Evolutionary conservation across 2,888 invertebrate genomes (phyloP).

Genomic region (Mesopsocus fuscifrons): DNA sequence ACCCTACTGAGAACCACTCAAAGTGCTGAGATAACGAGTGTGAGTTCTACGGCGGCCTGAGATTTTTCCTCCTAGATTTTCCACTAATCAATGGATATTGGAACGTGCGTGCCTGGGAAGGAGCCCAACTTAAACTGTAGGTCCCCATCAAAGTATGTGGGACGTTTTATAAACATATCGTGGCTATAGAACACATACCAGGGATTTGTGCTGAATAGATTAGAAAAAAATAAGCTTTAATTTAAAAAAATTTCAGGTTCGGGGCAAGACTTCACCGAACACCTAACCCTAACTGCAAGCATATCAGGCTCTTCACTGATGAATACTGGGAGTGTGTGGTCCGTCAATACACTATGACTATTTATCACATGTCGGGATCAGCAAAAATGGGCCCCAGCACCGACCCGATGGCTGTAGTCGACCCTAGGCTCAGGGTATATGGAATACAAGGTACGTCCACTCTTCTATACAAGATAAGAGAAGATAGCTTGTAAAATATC

Average conservation of each 20-base stretch:
- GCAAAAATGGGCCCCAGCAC: constrained; percentile 64
- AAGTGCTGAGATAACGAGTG: too few relatives aligned
- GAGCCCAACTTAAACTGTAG: background rate
- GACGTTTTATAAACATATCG: background rate
- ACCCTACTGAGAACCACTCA: too few relatives aligned
- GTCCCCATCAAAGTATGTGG: too few relatives aligned
- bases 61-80: too few relatives aligned
- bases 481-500: too few relatives aligned
- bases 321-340: constrained; percentile 76
- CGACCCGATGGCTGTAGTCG: constrained; percentile 67
- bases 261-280: constrained; percentile 57
- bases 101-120: too few relatives aligned
- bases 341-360: constrained; percentile 70
- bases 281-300: constrained; percentile 64
- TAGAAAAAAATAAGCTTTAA: too few relatives aligned
- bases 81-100: too few relatives aligned
- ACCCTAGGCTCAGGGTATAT: constrained; percentile 53
- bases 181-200: too few relatives aligned
- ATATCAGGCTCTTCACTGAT: constrained; percentile 54
- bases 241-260: constrained; percentile 25
- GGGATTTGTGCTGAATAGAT: too few relatives aligned
- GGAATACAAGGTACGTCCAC: constrained; percentile 41
- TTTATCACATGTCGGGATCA: constrained; percentile 69
- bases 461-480: too few relatives aligned
- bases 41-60: too few relatives aligned